phyloP scores from a whole-genome alignment of 2,888 invertebrate species.

The Gastrophysa polygoni region DNA sequence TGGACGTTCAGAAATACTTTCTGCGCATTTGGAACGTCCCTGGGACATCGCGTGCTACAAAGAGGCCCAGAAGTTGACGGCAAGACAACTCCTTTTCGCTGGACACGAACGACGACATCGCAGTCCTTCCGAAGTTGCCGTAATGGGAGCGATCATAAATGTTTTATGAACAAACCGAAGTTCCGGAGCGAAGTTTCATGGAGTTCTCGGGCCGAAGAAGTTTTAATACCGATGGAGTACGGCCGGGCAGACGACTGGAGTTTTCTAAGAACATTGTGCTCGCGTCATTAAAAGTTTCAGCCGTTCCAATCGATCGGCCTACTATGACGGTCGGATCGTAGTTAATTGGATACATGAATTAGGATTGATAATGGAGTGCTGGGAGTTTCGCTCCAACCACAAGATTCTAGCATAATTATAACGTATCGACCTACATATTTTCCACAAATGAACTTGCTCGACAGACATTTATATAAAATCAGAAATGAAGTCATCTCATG shows the following conservation, averaged over 20 bases:
- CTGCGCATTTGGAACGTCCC: too few species aligned
- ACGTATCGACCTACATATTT: too few species aligned
- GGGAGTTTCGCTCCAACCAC: too few species aligned
- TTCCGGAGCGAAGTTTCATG: not conserved
- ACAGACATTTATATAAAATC: too few species aligned
- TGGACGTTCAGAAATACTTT: too few species aligned
- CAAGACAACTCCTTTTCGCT: not conserved
- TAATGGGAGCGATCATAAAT: not conserved
- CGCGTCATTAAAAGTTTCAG: constrained; percentile 12
- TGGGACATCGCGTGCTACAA: too few species aligned
- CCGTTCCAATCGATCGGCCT: not conserved
- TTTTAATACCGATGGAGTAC: not conserved
- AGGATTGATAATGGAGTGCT: not conserved
- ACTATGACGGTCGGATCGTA: not conserved
- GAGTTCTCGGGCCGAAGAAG: not conserved
- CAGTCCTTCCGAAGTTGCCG: not conserved
- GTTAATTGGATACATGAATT: not conserved
- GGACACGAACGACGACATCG: not conserved
- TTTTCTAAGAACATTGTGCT: constrained; percentile 12
- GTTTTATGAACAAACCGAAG: not conserved
- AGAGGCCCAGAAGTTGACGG: not conserved
- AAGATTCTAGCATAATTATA: too few species aligned
- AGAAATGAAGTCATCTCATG: too few species aligned
- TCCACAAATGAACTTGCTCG: too few species aligned
- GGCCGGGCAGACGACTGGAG: not conserved